These are phyloP conservation scores for Cirrhinus mrigala DNA, from an alignment of 2,797 vertebrate species.

Conservation along the genomic window DNA sequence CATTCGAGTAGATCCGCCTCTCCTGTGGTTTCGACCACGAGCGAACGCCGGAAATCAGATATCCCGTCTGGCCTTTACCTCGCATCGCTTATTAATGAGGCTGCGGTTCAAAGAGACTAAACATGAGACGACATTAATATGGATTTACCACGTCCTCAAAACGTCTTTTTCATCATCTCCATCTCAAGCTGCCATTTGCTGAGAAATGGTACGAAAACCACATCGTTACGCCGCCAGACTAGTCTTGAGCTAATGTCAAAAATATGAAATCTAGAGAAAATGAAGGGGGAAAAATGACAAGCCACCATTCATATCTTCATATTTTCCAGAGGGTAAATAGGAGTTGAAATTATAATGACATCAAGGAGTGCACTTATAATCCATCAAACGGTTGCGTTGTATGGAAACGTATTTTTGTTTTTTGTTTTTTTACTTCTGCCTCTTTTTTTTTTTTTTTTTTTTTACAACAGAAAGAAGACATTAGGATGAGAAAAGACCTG, in stretches of 20 bases:
- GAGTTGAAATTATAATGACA: constrained; percentile 26
- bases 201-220: constrained; percentile 47
- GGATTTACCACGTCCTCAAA: constrained; percentile 58
- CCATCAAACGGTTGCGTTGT: not conserved
- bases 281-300: constrained; percentile 38
- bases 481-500: constrained; percentile 6
- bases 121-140: constrained; percentile 52
- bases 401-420: not conserved
- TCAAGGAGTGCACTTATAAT: not conserved
- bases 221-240: constrained; percentile 50
- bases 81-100: constrained; percentile 52
- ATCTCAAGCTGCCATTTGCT: constrained; percentile 50
- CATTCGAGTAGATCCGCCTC: not conserved
- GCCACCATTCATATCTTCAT: constrained; percentile 54
- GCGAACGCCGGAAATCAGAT: constrained; percentile 49
- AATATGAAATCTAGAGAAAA: constrained; percentile 48
- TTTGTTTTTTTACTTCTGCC: not conserved
- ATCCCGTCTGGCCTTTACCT: constrained; percentile 53
- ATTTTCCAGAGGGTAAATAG: constrained; percentile 56
- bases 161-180: constrained; percentile 35
- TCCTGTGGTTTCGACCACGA: not conserved
- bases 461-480: not conserved
- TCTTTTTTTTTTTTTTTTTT: not conserved
- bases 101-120: constrained; percentile 51
- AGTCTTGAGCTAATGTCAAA: constrained; percentile 54